Conservation (phyloP, 2,113 vertebrate genomes). For the Butorides virescens region DNA sequence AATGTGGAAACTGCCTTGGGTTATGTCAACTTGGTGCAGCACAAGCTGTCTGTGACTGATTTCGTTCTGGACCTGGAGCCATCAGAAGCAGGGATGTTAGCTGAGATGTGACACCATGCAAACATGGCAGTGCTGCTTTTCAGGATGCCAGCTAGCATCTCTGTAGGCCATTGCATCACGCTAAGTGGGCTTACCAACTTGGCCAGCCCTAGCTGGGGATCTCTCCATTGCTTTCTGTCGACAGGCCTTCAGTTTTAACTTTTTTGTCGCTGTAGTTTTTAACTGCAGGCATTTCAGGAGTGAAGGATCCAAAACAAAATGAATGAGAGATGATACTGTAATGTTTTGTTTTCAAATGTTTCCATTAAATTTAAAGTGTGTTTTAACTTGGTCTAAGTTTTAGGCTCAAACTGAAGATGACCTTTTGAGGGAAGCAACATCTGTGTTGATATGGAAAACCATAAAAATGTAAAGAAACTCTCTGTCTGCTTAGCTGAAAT, state of each 20-base stretch:
- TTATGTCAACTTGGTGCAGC: background rate
- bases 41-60: background rate
- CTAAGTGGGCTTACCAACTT: background rate
- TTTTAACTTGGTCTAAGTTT: background rate
- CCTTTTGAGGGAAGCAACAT: background rate
- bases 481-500: background rate
- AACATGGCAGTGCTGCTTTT: background rate
- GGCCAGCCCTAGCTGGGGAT: background rate
- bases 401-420: background rate
- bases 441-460: background rate
- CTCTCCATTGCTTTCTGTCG: background rate
- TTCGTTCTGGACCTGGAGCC: background rate
- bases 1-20: background rate
- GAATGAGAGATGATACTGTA: background rate
- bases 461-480: background rate
- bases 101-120: background rate
- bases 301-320: background rate
- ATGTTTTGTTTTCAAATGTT: background rate
- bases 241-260: background rate
- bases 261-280: background rate
- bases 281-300: background rate
- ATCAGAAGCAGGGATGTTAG: background rate
- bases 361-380: background rate
- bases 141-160: background rate
- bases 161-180: background rate